Evolutionary conservation across 1,140 invertebrate species (phyloP), one percentile per base, ranked within the genome.

Genomic region (Drosophila virilis): DNA sequence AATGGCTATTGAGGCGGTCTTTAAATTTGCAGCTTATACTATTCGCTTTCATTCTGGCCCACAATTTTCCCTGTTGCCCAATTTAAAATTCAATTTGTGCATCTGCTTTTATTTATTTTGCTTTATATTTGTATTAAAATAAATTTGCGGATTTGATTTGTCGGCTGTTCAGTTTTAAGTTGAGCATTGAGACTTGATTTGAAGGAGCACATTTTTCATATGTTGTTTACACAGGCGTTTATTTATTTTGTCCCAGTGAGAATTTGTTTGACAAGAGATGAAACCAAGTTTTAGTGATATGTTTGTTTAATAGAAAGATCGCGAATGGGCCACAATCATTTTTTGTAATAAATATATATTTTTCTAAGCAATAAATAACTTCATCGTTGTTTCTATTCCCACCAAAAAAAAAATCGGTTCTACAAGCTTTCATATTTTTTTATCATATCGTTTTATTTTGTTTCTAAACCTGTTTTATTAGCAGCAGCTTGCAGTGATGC

Each of bases 21-120:
- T 64, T 33, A 43, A 64, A 50, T n/a, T 46, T 48, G 42, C 28
- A 15, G 51, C 28, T 8, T 12, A 48, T 22, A 7, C 37, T 50
- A n/a, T 37, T 35, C 32, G 15, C 32, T 72, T 66, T 52, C 48
- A 2, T 32, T 37, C 4, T 12, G 22, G 8, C 38, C 55, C 15
- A 43, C 66, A 51, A 50, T 65, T 66, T 72, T 12, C 55, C 70
- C 0, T 55, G 54, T 68, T 68, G 28, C 6, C 13, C 54, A 60
- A 69, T 69, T 55, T 74, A 62, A 74, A 74, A 74, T 74, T 74
- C 51, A 74, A 74, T 69, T 74, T 74, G 9, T 50, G 48, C 32
- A 9, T 28, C n/a, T 17, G 10, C n/a, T 22, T 54, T 46, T 62
- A 46, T 69, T 57, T 69, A 57, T 42, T 50, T 43, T 57, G 28